These are phyloP conservation scores for Orchestia grillus DNA, from an alignment of 1,140 invertebrate species.

Conservation along the genomic window DNA sequence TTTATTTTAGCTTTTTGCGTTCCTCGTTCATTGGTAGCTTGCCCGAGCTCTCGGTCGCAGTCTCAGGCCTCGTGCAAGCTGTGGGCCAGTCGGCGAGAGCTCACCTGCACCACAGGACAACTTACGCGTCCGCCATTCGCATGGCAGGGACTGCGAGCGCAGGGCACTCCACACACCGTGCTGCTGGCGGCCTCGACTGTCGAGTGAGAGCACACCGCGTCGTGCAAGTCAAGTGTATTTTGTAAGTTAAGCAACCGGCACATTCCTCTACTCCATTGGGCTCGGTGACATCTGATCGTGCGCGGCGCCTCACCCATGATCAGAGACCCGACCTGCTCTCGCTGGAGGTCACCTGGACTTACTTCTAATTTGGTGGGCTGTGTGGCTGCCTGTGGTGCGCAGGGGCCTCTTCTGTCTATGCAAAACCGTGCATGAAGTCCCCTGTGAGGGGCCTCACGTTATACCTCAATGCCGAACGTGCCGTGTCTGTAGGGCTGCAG, in stretches of 20 bases:
- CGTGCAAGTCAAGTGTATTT: neutral
- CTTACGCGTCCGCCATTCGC: neutral
- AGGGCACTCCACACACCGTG: neutral
- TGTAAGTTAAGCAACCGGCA: neutral
- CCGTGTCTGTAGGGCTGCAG: neutral
- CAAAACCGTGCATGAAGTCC: neutral
- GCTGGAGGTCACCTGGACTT: too few species aligned
- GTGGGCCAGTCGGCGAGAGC: neutral
- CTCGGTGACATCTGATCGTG: too few species aligned
- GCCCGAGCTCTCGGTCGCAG: neutral
- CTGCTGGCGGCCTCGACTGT: neutral
- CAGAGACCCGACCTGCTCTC: too few species aligned
- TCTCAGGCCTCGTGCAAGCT: neutral
- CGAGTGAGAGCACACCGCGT: neutral
- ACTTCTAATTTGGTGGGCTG: too few species aligned
- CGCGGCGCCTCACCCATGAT: too few species aligned
- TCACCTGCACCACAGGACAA: neutral
- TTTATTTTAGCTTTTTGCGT: neutral
- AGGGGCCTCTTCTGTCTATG: neutral
- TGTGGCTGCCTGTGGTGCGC: neutral
- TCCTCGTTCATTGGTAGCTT: neutral
- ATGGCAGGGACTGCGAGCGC: neutral
- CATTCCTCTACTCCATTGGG: too few species aligned
- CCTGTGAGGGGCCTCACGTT: neutral
- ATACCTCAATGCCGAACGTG: neutral